Base-by-base conservation (phyloP, 1,140 invertebrate species). In the Kradibia gibbosae region DNA sequence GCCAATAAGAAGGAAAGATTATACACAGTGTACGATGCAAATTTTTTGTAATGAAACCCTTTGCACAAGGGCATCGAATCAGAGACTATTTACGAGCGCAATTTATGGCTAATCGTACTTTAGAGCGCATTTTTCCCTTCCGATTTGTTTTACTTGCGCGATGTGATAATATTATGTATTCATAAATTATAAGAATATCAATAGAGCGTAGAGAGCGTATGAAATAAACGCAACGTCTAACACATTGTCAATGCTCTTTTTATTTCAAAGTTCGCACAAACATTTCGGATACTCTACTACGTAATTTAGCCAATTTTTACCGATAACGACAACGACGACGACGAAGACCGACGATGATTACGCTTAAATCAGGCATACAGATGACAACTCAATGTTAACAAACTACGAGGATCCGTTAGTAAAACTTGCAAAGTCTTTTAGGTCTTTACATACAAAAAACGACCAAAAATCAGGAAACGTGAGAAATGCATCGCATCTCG, bases 231-330 rank as follows among this genome's bases (percentile, higher is more conserved):
- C n/a, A n/a, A 42, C 60, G 81, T 85, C 81, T 85, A 83, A 81
- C 83, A 77, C 85, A 83, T 85, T 73, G 72, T 72, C 17, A 45
- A 28, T 79, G 57, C 85, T 65, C 3, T 77, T 82, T 75, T 53
- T 48, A 48, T 77, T 84, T 85, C 77, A 82, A 83, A 81, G 78
- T 80, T 86, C 83, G 85, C 84, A 83, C 85, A 77, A 88, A 72
- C 81, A 83, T 82, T 80, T 85, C 67, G 42, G 25, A 10, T 7
- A 84, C 84, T 78, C 74, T 85, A 84, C 42, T 79, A 78, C 84
- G 72, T 87, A 87, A 88, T 83, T 85, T 87, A 87, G 86, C 84
- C 84, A 86, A 88, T 86, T 86, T 88, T 86, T 85, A 86, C 83
- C 55, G 22, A 82, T 34, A 31, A 76, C 28, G 65, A 71, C 22